Evolutionary conservation across 2,113 vertebrate species (phyloP).

Genomic region (Peromyscus leucopus): DNA sequence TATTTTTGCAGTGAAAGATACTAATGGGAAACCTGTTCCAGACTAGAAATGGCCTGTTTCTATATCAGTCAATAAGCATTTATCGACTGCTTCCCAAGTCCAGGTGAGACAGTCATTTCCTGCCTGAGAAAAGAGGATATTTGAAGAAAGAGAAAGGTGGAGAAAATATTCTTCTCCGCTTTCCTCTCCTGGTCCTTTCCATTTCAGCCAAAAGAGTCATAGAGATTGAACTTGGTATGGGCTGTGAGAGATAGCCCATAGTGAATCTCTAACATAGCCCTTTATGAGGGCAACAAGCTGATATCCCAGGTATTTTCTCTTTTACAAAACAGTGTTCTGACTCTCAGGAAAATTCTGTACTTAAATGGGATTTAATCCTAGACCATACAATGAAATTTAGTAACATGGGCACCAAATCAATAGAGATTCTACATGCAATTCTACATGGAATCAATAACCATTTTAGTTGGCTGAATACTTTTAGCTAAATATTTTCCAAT

Average conservation of each 20-base stretch:
- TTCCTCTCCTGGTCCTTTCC: background rate
- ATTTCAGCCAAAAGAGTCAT: background rate
- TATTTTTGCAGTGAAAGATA: background rate
- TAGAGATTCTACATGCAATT: background rate
- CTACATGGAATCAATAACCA: background rate
- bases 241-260: background rate
- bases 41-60: background rate
- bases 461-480: background rate
- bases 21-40: background rate
- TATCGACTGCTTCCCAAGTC: background rate
- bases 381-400: background rate
- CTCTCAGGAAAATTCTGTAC: background rate
- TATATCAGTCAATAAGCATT: background rate
- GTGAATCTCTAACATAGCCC: background rate
- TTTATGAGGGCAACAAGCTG: background rate
- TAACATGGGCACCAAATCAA: background rate
- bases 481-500: background rate
- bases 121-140: background rate
- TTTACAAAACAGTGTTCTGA: background rate
- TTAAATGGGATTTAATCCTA: background rate
- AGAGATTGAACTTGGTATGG: background rate
- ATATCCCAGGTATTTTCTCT: background rate
- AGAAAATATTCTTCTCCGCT: background rate
- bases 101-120: background rate
- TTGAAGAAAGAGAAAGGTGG: background rate